These are phyloP conservation scores for Pheucticus melanocephalus DNA, from an alignment of 2,113 vertebrate species.

Conservation along the genomic window DNA sequence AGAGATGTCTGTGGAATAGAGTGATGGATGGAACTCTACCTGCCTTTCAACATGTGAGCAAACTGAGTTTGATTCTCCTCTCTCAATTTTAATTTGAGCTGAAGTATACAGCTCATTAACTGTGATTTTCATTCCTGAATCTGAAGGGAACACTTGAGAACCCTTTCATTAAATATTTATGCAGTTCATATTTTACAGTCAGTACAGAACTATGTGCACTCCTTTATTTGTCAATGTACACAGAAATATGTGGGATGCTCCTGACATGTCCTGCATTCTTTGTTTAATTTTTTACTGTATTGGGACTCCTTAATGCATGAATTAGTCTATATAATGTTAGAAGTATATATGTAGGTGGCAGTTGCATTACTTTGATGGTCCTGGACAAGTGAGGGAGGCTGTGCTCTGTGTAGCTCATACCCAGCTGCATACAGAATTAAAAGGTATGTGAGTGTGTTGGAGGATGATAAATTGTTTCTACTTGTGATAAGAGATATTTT, in stretches of 20 bases:
- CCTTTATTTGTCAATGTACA: background rate
- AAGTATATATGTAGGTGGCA: background rate
- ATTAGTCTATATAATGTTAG: background rate
- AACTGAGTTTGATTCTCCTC: background rate
- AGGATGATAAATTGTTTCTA: background rate
- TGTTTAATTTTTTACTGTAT: background rate
- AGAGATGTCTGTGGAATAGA: background rate
- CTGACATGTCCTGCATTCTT: background rate
- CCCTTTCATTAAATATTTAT: background rate
- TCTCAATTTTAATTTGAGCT: background rate
- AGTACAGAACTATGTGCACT: background rate
- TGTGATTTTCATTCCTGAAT: background rate
- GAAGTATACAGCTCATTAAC: background rate
- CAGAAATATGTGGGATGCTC: background rate
- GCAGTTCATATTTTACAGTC: background rate
- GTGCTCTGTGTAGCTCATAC: background rate
- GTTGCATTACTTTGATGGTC: background rate
- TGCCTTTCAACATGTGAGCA: background rate
- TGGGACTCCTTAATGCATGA: background rate
- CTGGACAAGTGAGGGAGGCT: background rate
- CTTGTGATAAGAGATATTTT: background rate
- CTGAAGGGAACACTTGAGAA: background rate
- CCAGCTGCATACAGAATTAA: background rate
- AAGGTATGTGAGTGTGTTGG: background rate
- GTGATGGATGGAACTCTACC: background rate